These are phyloP conservation scores for Drosophila jambulina DNA, from an alignment of 1,140 invertebrate genomes.

Conservation along the genomic window DNA sequence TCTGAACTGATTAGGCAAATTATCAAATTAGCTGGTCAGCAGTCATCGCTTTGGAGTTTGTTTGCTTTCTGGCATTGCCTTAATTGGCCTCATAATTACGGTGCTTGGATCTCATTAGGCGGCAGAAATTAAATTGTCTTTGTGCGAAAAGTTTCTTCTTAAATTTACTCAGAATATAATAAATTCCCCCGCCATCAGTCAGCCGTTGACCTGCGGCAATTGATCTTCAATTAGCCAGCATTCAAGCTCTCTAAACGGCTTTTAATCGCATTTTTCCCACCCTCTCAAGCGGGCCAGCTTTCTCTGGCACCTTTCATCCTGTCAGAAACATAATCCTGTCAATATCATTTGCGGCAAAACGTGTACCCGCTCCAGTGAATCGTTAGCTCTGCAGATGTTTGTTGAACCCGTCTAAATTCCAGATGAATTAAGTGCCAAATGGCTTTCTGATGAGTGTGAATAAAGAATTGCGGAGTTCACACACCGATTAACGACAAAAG, in stretches of 20 bases:
- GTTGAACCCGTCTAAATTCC: constrained; percentile 40
- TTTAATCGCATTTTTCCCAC: constrained; percentile 39
- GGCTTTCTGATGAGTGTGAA: constrained; percentile 49
- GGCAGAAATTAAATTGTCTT: constrained; percentile 23
- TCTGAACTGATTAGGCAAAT: constrained; percentile 63
- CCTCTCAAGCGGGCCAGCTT: constrained; percentile 30
- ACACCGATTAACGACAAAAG: constrained; percentile 20
- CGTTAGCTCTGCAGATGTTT: constrained; percentile 23
- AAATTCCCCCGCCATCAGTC: constrained; percentile 19
- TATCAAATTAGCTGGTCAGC: constrained; percentile 62
- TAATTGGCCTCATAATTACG: constrained; percentile 57
- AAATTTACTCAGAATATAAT: neutral
- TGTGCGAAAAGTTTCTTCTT: constrained; percentile 1
- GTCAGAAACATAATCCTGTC: constrained; percentile 42
- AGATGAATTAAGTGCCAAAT: constrained; percentile 41
- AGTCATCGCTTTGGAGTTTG: constrained; percentile 32
- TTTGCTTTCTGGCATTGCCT: constrained; percentile 33
- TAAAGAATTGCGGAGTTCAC: constrained; percentile 38
- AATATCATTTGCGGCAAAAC: constrained; percentile 29
- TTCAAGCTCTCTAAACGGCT: constrained; percentile 20
- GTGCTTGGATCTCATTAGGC: constrained; percentile 28
- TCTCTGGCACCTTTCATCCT: constrained; percentile 36
- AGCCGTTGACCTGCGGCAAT: constrained; percentile 55
- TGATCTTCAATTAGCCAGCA: constrained; percentile 46
- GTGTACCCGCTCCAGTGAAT: constrained; percentile 31